Evolutionary conservation across 1,140 invertebrate species (phyloP).

Genomic region (Drosophila parabipectinata): DNA sequence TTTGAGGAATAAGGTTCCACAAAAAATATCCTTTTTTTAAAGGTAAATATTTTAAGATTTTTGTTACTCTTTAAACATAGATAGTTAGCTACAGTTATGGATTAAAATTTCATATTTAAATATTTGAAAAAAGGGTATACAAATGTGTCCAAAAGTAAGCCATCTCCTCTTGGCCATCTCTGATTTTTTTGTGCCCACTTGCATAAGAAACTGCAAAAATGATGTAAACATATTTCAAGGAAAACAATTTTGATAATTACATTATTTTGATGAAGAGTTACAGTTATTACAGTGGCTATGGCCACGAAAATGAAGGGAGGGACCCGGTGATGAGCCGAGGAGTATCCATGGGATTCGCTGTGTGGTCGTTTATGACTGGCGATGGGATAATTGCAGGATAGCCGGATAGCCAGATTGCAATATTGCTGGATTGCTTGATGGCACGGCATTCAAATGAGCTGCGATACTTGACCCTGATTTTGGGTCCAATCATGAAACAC

Average conservation of each 20-base stretch:
- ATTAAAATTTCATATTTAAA: no score
- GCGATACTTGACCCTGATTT: conserved; percentile 39
- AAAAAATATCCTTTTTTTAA: not conserved
- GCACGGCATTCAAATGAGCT: conserved; percentile 46
- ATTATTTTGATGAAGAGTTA: conserved; percentile 79
- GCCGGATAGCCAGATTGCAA: not conserved
- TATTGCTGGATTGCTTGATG: not conserved
- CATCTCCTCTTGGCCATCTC: conserved; percentile 1
- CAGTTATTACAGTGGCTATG: conserved; percentile 54
- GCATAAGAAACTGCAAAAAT: conserved; percentile 50
- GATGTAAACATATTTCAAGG: conserved; percentile 82
- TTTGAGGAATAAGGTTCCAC: not conserved
- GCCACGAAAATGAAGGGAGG: not conserved
- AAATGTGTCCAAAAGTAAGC: not conserved
- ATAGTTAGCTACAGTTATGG: no score
- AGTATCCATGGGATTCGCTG: conserved; percentile 34
- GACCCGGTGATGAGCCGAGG: conserved; percentile 4
- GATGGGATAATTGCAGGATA: conserved; percentile 47
- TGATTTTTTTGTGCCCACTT: conserved; percentile 38
- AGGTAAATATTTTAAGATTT: no score
- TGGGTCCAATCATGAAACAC: conserved; percentile 20
- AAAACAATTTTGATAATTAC: conserved; percentile 82
- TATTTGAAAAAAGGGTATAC: not conserved
- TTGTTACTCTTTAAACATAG: no score
- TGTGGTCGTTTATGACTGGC: conserved; percentile 59